Base-by-base conservation (phyloP, 2,113 vertebrate genomes). In the Lates calcarifer region DNA sequence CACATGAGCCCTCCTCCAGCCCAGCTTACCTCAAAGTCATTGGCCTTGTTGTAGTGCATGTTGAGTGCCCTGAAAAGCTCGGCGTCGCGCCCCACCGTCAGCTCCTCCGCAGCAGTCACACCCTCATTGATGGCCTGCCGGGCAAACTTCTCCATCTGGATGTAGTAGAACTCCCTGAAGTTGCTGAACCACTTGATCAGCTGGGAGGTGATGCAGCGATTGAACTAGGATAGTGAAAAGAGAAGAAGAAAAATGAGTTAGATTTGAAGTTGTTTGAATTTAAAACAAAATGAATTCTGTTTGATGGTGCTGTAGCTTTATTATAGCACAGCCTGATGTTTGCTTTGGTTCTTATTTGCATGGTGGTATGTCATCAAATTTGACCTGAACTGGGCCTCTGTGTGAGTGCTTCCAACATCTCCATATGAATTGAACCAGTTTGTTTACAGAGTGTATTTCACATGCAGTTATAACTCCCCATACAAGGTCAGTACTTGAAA, bases 31-130 rank as follows among this genome's bases (percentile, higher is more conserved):
- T 99, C 97, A 94, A 99, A 99, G 95, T 99, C 98, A 73, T 99
- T 99, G 91, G 98, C 98, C 95, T 99, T 99, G 96, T 99, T 99
- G 97, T 99, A 99, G 96, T 99, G 98, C 98, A 99, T 99, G 96
- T 99, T 99, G 90, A 99, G 97, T 73, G 98, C 98, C 69, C 98
- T 93, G 95, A 97, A 99, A 71, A 99, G 97, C 95, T 99, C 98
- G 64, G 97, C 96, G 86, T 99, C 98, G 81, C 98, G 96, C 91
- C 96, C 97, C 92, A 99, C 98, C 70, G 92, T 93, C 93, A 99
- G 94, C 89, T 99, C 98, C 72, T 99, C 98, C 0, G 94, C 91
- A 4, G 96, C 95, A 0, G 98, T 96, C 93, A 97, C 96, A 3
- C 98, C 98, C 35, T 99, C 98, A 64, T 98, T 99, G 96, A 99